These are phyloP conservation scores for Cyprinodon diabolis DNA, from an alignment of 2,797 vertebrate genomes.

Conservation along the genomic window DNA sequence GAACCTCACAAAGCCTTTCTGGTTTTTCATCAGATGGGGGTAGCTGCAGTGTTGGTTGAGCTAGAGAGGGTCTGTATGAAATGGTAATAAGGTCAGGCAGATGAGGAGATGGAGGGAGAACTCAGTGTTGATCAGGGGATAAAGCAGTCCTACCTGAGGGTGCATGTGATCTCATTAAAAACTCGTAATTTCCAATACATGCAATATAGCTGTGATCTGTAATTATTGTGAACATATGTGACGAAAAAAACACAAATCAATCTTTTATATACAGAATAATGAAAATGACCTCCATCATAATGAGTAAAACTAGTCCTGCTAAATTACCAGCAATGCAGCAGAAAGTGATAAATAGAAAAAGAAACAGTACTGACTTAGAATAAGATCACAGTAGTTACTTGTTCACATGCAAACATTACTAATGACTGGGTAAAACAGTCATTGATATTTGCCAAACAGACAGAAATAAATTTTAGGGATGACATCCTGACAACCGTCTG, in stretches of 20 bases:
- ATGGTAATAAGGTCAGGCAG: conserved; percentile 91
- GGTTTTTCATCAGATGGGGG: conserved; percentile 95
- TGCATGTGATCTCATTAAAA: conserved; percentile 98
- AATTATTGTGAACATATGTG: conserved; percentile 86
- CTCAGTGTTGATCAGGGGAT: conserved; percentile 58
- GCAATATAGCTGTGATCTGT: conserved; percentile 83
- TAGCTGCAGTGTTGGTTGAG: conserved; percentile 33
- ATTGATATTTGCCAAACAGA: conserved; percentile 68
- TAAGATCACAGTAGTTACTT: conserved; percentile 68
- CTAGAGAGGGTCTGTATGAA: conserved; percentile 78
- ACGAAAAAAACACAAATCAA: conserved; percentile 39
- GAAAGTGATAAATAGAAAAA: conserved; percentile 88
- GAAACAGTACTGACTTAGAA: conserved; percentile 58
- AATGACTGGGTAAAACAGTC: conserved; percentile 67
- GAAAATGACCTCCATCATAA: conserved; percentile 65
- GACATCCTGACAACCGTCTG: conserved; percentile 42
- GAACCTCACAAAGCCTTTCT: conserved; percentile 98
- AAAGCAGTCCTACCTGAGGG: conserved; percentile 89
- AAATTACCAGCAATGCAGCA: conserved; percentile 90
- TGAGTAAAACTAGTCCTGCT: conserved; percentile 79
- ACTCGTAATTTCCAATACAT: conserved; percentile 97
- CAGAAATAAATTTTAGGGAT: conserved; percentile 30
- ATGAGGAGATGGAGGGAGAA: conserved; percentile 67
- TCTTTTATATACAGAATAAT: conserved; percentile 29
- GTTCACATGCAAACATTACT: conserved; percentile 75